Evolutionary conservation across 2,797 vertebrate genomes (phyloP).

Genomic region (Avahi laniger): DNA sequence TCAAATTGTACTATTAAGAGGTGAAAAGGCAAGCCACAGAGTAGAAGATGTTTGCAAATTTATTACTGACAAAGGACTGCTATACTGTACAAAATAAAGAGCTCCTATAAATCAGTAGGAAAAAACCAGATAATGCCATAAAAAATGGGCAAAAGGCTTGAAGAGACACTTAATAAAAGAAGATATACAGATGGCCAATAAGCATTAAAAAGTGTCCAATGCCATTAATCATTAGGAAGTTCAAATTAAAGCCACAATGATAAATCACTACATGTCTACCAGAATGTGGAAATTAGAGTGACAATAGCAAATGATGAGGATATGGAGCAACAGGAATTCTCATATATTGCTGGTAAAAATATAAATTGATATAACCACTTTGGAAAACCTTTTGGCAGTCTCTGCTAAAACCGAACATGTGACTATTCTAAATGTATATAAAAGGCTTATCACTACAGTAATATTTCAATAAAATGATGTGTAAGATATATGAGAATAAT

Average conservation of each 20-base stretch:
- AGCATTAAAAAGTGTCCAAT: not conserved
- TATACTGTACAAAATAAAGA: not conserved
- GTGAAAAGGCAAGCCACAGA: not conserved
- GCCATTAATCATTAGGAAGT: not conserved
- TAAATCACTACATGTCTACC: not conserved
- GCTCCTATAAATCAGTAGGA: not conserved
- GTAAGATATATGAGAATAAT: not conserved
- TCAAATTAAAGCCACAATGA: not conserved
- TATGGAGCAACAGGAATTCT: not conserved
- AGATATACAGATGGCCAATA: not conserved
- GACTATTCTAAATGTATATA: not conserved
- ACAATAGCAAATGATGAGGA: not conserved
- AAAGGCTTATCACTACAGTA: not conserved
- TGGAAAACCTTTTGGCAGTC: not conserved
- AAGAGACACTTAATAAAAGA: not conserved
- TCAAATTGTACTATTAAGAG: not conserved
- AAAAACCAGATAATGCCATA: not conserved
- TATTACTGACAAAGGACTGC: not conserved
- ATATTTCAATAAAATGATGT: conserved; percentile 8
- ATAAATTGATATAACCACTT: not conserved
- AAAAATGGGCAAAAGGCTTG: conserved; percentile 3
- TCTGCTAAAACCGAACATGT: not conserved
- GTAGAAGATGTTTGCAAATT: not conserved
- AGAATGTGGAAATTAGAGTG: conserved; percentile 1
- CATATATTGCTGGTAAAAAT: not conserved